Conservation (phyloP, 1,140 invertebrate genomes). For the Ceratina japonica region DNA sequence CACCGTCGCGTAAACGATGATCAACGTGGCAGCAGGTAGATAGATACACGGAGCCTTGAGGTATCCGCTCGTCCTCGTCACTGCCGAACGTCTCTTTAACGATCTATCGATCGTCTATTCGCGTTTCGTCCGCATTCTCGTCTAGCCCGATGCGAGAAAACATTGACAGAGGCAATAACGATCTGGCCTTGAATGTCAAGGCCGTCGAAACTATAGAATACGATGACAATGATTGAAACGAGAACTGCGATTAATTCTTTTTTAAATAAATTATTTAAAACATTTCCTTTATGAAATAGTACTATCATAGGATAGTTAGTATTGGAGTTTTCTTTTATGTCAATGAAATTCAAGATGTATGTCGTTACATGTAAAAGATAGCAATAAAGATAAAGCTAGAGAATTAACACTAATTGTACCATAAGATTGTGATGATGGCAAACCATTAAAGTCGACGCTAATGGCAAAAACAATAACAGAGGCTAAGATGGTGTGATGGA, state of each 20-base stretch:
- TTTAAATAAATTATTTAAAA: too few species aligned
- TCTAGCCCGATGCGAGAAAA: background rate
- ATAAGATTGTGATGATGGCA: background rate
- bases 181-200: background rate
- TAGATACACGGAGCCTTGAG: constrained; percentile 47
- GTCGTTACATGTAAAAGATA: background rate
- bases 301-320: too few species aligned
- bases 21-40: constrained; percentile 42
- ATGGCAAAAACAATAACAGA: background rate
- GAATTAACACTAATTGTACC: background rate
- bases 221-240: background rate
- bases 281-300: too few species aligned
- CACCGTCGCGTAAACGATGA: constrained; percentile 44
- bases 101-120: constrained; percentile 46
- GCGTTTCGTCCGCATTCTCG: constrained; percentile 35
- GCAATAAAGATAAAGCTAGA: background rate
- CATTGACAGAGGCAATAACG: background rate
- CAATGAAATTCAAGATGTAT: too few species aligned
- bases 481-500: background rate
- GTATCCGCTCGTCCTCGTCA: constrained; percentile 43
- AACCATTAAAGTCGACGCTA: background rate
- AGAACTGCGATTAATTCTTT: too few species aligned
- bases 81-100: constrained; percentile 37
- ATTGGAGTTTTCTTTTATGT: too few species aligned
- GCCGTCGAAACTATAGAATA: background rate